Evolutionary conservation across 2,113 vertebrate genomes (phyloP).

Genomic region (Istiophorus platypterus): DNA sequence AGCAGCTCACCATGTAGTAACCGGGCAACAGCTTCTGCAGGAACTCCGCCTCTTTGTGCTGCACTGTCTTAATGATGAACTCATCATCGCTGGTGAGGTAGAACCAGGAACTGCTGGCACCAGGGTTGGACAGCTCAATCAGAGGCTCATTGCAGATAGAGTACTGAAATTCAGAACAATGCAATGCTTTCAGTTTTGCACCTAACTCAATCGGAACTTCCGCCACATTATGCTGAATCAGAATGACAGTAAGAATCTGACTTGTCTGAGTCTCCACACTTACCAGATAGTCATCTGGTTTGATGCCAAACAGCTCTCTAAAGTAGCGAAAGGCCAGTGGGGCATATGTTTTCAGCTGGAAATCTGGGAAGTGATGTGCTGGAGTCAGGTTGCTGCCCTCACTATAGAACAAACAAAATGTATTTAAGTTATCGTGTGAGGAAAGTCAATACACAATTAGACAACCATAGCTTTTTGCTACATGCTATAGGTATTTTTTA

Average conservation of each 20-base stretch:
- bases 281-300: constrained; percentile 97
- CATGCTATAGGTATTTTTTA: not conserved
- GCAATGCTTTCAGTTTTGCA: not conserved
- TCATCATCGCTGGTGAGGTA: constrained; percentile 97
- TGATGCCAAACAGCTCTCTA: constrained; percentile 97
- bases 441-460: not conserved
- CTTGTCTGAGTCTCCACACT: constrained; percentile 56
- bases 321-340: constrained; percentile 98
- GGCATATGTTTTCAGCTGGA: constrained; percentile 96
- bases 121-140: constrained; percentile 95
- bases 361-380: constrained; percentile 96
- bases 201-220: not conserved
- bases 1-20: constrained; percentile 94
- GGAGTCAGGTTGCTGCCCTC: constrained; percentile 96
- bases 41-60: constrained; percentile 97
- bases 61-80: constrained; percentile 98
- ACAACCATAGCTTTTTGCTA: not conserved
- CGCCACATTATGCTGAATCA: not conserved
- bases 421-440: not conserved
- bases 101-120: constrained; percentile 97
- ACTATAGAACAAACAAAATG: constrained; percentile 74
- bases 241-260: not conserved
- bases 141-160: constrained; percentile 96
- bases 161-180: constrained; percentile 83
- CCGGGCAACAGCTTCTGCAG: constrained; percentile 97